Base-by-base conservation (phyloP, 2,797 vertebrate genomes). In the Scomberomorus guttatus region DNA sequence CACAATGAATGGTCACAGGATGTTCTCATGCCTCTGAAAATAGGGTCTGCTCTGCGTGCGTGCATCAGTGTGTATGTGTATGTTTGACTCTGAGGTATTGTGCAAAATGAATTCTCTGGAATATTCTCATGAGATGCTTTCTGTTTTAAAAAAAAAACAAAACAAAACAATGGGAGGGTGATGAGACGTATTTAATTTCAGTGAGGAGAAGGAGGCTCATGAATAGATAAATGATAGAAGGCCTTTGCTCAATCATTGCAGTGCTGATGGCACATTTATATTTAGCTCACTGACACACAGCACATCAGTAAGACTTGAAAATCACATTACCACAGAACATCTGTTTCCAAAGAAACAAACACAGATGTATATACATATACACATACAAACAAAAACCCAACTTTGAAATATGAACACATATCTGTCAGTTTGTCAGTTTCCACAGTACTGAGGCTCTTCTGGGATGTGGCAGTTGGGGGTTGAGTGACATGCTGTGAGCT, bases 281-380 rank as follows among this genome's bases (percentile, higher is more conserved):
- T 89, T 87, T 90, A 87, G 85, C 78, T 75, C 37, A 34, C 20
- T 78, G 82, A 87, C 88, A 84, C 67, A 50, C 44, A 55, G 67
- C 34, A 66, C 64, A 68, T 79, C 75, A 82, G 60, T 62, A 80
- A 61, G 5, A 63, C 27, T 29, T 63, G 25, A 44, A 24, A 44
- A 69, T 75, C 46, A 60, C 20, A 39, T 81, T 63, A 50, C 68
- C 5, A 65, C 11, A 22, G n/a, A 72, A 71, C 48, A 81, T 77
- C 48, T 15, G 2, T 72, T 34, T 27, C 52, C 34, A 72, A 55
- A 18, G 25, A 55, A 20, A 42, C 34, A 69, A 46, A 37, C 32
- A 60, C 58, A 58, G 37, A 42, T 14, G 13, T 14, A 14, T 13
- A 39, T 13, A 39, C 3, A 39, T 13, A 34, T 32, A 58, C 57